Base-by-base conservation (phyloP, 1,140 invertebrate species). In the Eufriesea mexicana region DNA sequence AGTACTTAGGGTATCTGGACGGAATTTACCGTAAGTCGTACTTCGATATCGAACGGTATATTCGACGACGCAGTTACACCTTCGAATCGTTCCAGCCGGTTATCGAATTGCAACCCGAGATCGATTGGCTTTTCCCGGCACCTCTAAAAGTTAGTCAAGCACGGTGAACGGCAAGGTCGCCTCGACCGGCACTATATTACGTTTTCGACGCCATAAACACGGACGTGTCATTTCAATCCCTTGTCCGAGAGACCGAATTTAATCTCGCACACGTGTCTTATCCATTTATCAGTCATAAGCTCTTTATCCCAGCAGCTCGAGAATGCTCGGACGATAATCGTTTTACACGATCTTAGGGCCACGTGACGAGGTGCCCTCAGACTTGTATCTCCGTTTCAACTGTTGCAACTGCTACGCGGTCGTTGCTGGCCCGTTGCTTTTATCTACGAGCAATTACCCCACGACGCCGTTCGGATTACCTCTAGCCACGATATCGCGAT, bases 201-300 rank as follows among this genome's bases (percentile, higher is more conserved):
- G 45, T 45, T 55, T 45, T 14, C 14, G 20, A 9, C 23, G 5
- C 10, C 25, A 72, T 42, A 54, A 79, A 79, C 59, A 35, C 35
- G 35, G 35, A 2, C 1, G 35, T 4, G 35, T 35, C 35, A 4
- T 35, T 35, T 54, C 20, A 16, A 54, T 45, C 45, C 62, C 61
- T 23, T n/a, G 18, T 74, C 75, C 51, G 10, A 28, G 54, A 25
- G 35, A 2, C 23, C 70, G 18, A 74, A 81, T 74, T 66, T 66
- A 66, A 81, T 81, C 78, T 62, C 28, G 47, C 67, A 73, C 59
- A 57, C 79, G 79, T 73, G 70, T 74, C 61, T 74, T 74, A 80
- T 74, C 42, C 71, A 57, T 57, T 67, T 75, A 74, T 64, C 61
- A 73, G 71, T 81, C 71, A 35, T 57, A 81, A 75, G 61, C 79